These are phyloP conservation scores for Mohoua ochrocephala DNA, from an alignment of 2,113 vertebrate species.

Conservation along the genomic window DNA sequence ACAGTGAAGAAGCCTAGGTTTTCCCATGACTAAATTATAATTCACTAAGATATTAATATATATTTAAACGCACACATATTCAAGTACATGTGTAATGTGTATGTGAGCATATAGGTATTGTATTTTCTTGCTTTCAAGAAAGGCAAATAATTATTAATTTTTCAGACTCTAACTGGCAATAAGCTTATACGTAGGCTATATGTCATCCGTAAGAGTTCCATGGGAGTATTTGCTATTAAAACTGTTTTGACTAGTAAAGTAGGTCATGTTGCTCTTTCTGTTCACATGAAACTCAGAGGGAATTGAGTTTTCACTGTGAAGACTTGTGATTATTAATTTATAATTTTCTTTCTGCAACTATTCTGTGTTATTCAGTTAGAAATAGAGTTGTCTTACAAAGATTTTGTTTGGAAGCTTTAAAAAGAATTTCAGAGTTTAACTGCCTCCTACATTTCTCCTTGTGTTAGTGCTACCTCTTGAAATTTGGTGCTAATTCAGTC, in stretches of 20 bases:
- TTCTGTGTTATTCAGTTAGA: neutral
- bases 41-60: neutral
- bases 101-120: neutral
- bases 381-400: neutral
- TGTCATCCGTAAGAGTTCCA: neutral
- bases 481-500: neutral
- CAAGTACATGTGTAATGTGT: neutral
- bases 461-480: neutral
- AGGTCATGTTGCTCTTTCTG: constrained; percentile 10
- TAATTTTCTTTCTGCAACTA: neutral
- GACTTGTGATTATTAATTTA: constrained; percentile 11
- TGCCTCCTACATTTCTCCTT: neutral
- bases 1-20: neutral
- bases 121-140: neutral
- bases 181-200: neutral
- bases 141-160: neutral
- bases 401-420: neutral
- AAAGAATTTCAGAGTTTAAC: neutral
- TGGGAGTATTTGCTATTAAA: neutral
- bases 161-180: neutral
- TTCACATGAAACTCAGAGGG: neutral
- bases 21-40: neutral
- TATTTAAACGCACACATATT: neutral
- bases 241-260: neutral
- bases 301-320: neutral